Base-by-base conservation (phyloP, 2,113 vertebrate species). In the Philantomba maxwellii region DNA sequence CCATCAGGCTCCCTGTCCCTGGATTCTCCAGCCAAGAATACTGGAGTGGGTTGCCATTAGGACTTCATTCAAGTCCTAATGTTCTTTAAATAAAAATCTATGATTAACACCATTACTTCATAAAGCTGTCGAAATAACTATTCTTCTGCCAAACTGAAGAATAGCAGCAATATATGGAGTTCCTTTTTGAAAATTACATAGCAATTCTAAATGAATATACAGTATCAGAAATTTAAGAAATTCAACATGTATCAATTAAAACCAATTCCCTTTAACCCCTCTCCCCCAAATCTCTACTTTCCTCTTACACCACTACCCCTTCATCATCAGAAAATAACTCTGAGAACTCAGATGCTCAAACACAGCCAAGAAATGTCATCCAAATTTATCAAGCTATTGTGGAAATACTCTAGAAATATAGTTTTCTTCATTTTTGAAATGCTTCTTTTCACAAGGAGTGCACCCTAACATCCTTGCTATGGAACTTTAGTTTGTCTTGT, bases 141-240 rank as follows among this genome's bases (percentile, higher is more conserved):
- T 58, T 6, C n/a, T 51, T 70, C 64, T 36, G 66, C n/a, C 28
- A 16, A 78, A 83, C 3, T 86, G 36, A 89, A 93, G 43, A 95
- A 89, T 25, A 55, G 14, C 77, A 88, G 84, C 2, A 91, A 21
- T 19, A 58, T 36, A 51, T 51, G 17, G n/a, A 89, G 73, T 60
- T 95, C 66, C 51, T 94, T 82, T 93, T 96, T 60, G 70, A 87
- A 97, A 97, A 94, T 75, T 83, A 90, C 64, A 45, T 33, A 87
- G 36, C 19, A 92, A 77, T 45, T 81, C 39, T 83, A 90, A 94
- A 87, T 87, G 36, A 94, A 75, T 87, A 66, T 36, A 25, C 26
- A 45, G 39, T 66, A 36, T 89, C 21, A 95, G 83, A 85, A 36
- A 39, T 89, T 84, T 57, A 87, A 81, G 49, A n/a, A 51, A 91